These are phyloP conservation scores for Lasioglossum morio DNA, from an alignment of 2,888 invertebrate genomes.

Conservation along the genomic window DNA sequence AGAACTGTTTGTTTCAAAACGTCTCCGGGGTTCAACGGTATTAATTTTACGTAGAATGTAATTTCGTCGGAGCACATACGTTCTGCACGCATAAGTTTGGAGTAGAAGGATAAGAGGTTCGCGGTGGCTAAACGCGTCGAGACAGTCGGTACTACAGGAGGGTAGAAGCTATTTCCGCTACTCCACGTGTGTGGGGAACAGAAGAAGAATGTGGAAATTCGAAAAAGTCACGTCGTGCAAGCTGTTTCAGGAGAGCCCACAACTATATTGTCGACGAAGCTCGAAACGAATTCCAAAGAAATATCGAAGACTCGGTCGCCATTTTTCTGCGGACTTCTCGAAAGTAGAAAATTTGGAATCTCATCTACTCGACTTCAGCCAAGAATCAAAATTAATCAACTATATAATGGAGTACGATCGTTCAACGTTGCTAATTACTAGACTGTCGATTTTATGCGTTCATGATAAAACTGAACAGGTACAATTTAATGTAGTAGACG, in stretches of 20 bases:
- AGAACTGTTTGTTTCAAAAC: background rate
- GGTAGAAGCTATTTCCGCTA: slow-evolving; percentile 67
- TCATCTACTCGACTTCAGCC: background rate
- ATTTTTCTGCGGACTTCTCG: background rate
- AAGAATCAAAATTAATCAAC: background rate
- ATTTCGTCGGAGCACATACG: background rate
- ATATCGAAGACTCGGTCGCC: background rate
- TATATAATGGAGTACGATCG: background rate
- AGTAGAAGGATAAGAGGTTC: slow-evolving; percentile 34
- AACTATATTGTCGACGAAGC: slow-evolving; percentile 5
- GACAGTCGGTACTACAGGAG: slow-evolving; percentile 30
- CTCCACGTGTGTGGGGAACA: slow-evolving; percentile 51
- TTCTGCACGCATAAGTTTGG: slow-evolving; percentile 25
- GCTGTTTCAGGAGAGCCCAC: slow-evolving; percentile 41
- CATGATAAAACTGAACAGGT: no score
- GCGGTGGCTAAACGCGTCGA: slow-evolving; percentile 41
- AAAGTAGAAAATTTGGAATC: background rate
- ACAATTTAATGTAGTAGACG: no score
- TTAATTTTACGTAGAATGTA: background rate
- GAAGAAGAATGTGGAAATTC: slow-evolving; percentile 64
- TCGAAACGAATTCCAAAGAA: background rate
- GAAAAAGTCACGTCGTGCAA: slow-evolving; percentile 57
- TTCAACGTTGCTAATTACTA: no score
- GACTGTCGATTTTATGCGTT: no score
- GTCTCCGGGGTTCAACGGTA: background rate